These are phyloP conservation scores for Asbolus verrucosus DNA, from an alignment of 1,140 invertebrate genomes.

Conservation along the genomic window DNA sequence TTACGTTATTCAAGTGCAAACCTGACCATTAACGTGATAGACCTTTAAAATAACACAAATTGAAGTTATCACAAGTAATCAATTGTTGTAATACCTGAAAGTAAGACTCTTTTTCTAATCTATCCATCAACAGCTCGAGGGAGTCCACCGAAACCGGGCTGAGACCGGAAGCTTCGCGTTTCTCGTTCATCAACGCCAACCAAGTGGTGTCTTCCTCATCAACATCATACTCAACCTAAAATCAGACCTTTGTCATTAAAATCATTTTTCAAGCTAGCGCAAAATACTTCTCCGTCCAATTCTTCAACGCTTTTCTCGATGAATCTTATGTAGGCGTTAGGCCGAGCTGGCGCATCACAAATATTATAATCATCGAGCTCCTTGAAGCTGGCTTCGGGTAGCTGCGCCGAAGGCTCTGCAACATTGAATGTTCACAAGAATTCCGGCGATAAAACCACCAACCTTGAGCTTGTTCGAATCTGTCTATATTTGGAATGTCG, in stretches of 20 bases:
- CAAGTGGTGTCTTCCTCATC: constrained; percentile 97
- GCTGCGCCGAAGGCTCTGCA: constrained; percentile 69
- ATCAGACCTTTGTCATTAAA: too few relatives aligned
- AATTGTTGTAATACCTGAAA: constrained; percentile 76
- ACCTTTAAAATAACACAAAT: constrained; percentile 40
- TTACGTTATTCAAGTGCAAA: constrained; percentile 31
- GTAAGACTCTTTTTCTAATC: constrained; percentile 97
- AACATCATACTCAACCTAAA: constrained; percentile 93
- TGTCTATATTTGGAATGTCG: constrained; percentile 61
- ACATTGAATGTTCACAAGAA: constrained; percentile 12
- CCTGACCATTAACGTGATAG: constrained; percentile 42
- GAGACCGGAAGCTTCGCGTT: constrained; percentile 76
- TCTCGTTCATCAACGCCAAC: constrained; percentile 90
- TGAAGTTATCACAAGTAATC: constrained; percentile 30
- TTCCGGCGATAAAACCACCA: background rate
- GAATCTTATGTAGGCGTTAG: constrained; percentile 88
- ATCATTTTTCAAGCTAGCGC: background rate
- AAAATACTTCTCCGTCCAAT: constrained; percentile 80
- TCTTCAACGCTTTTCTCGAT: constrained; percentile 96
- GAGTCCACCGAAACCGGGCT: constrained; percentile 83
- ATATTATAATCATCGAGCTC: constrained; percentile 83
- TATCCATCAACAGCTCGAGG: constrained; percentile 95
- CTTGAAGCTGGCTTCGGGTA: constrained; percentile 88
- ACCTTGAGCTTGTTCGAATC: constrained; percentile 24
- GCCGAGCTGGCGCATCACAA: constrained; percentile 82